Evolutionary conservation across 2,888 invertebrate species (phyloP).

Genomic region (Cephus sareptanus): DNA sequence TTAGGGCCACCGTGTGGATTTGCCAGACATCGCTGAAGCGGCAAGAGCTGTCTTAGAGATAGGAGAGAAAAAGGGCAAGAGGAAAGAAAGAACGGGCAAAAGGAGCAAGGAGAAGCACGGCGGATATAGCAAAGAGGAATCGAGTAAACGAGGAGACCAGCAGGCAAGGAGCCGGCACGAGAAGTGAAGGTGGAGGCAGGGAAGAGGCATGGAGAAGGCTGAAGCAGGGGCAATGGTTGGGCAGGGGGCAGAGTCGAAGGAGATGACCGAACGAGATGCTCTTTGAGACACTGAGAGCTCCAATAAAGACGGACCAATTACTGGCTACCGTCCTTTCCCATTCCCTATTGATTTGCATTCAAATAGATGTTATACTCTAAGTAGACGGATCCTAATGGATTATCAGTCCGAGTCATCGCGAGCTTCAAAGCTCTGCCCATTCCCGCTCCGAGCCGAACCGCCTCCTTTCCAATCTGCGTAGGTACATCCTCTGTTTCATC

Average conservation of each 20-base stretch:
- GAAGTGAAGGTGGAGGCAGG: slow-evolving; percentile 24
- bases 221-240: slow-evolving; percentile 27
- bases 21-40: slow-evolving; percentile 21
- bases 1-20: slow-evolving; percentile 35
- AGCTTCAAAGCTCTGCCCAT: slow-evolving; percentile 61
- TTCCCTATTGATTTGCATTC: slow-evolving; percentile 67
- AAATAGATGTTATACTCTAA: slow-evolving; percentile 67
- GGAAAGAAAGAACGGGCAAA: slow-evolving; percentile 24
- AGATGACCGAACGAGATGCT: slow-evolving; percentile 66
- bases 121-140: slow-evolving; percentile 5
- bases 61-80: slow-evolving; percentile 35
- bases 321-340: slow-evolving; percentile 60
- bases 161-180: background rate
- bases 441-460: slow-evolving; percentile 40
- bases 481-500: slow-evolving; percentile 59
- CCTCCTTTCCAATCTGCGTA: slow-evolving; percentile 56
- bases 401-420: slow-evolving; percentile 65
- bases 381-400: slow-evolving; percentile 67
- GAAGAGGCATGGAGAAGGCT: slow-evolving; percentile 34
- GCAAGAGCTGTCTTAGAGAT: slow-evolving; percentile 34
- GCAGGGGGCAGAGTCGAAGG: slow-evolving; percentile 41
- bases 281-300: slow-evolving; percentile 65
- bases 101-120: background rate
- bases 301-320: slow-evolving; percentile 67
- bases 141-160: slow-evolving; percentile 16